These are phyloP conservation scores for Forficula auricularia DNA, from an alignment of 1,140 invertebrate species.

Conservation along the genomic window DNA sequence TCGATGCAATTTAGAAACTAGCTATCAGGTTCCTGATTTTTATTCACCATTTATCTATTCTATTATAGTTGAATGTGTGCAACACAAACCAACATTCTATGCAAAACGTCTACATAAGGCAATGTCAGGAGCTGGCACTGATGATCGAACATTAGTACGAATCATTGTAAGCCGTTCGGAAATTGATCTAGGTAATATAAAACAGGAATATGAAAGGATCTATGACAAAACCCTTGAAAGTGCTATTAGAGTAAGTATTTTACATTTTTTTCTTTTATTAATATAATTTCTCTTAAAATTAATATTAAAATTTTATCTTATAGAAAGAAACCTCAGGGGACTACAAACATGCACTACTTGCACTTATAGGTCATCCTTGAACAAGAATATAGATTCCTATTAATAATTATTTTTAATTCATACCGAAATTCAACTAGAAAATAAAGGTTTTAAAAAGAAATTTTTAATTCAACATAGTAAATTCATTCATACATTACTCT, in stretches of 20 bases:
- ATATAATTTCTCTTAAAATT: neutral
- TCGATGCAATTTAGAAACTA: too few species aligned
- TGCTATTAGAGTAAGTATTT: constrained; percentile 37
- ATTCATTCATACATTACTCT: too few species aligned
- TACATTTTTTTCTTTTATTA: neutral
- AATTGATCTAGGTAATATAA: constrained; percentile 51
- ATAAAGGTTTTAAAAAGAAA: too few species aligned
- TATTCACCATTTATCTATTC: too few species aligned
- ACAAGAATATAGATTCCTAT: too few species aligned
- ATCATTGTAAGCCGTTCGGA: constrained; percentile 54
- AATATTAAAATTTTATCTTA: constrained; percentile 8
- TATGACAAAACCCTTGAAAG: constrained; percentile 50
- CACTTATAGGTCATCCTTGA: constrained; percentile 30
- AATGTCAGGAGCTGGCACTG: constrained; percentile 53
- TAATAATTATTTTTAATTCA: too few species aligned
- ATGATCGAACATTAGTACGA: constrained; percentile 50
- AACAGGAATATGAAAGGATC: constrained; percentile 44
- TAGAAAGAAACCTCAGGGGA: constrained; percentile 31
- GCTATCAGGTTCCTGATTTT: too few species aligned
- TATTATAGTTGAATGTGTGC: constrained; percentile 46
- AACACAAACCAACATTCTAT: constrained; percentile 49
- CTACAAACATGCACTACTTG: constrained; percentile 46
- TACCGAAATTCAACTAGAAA: too few species aligned
- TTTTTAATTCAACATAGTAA: too few species aligned
- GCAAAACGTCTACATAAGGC: constrained; percentile 49